Evolutionary conservation across 1,140 invertebrate species (phyloP).

Genomic region (Atta cephalotes): DNA sequence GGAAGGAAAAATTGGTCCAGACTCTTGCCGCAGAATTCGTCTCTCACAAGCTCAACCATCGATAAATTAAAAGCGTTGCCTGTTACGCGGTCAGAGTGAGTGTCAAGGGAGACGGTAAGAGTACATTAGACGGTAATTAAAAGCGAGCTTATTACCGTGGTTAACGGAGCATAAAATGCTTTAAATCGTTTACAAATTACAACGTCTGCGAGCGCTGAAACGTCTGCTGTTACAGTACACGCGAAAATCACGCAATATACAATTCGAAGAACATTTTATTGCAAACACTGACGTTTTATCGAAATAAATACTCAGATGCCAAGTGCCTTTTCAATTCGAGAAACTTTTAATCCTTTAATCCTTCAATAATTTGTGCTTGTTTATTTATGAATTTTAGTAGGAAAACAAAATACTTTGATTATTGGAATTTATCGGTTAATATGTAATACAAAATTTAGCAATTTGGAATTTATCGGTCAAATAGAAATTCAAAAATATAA

Average conservation of each 20-base stretch:
- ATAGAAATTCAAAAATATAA: not conserved
- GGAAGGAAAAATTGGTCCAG: conserved; percentile 23
- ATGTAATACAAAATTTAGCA: not conserved
- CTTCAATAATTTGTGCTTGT: conserved; percentile 8
- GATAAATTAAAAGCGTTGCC: conserved; percentile 47
- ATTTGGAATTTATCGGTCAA: conserved; percentile 5
- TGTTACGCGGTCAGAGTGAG: conserved; percentile 15
- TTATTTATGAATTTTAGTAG: not conserved
- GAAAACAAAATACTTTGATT: no score
- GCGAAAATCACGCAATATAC: not conserved
- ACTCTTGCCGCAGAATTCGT: conserved; percentile 8
- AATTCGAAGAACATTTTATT: conserved; percentile 8
- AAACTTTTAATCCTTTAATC: conserved; percentile 3
- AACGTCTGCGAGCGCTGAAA: conserved; percentile 52
- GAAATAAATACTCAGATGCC: not conserved
- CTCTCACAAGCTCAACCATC: conserved; percentile 15
- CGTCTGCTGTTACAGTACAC: conserved; percentile 44
- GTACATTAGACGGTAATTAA: conserved; percentile 68
- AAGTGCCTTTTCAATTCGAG: not conserved
- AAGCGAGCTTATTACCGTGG: conserved; percentile 64
- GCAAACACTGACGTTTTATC: not conserved
- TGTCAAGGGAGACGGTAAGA: conserved; percentile 46
- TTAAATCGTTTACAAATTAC: conserved; percentile 71
- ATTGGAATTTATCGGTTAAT: conserved; percentile 5
- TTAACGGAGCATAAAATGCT: conserved; percentile 44